These are phyloP conservation scores for Icerya purchasi DNA, from an alignment of 2,888 invertebrate species.

Conservation along the genomic window DNA sequence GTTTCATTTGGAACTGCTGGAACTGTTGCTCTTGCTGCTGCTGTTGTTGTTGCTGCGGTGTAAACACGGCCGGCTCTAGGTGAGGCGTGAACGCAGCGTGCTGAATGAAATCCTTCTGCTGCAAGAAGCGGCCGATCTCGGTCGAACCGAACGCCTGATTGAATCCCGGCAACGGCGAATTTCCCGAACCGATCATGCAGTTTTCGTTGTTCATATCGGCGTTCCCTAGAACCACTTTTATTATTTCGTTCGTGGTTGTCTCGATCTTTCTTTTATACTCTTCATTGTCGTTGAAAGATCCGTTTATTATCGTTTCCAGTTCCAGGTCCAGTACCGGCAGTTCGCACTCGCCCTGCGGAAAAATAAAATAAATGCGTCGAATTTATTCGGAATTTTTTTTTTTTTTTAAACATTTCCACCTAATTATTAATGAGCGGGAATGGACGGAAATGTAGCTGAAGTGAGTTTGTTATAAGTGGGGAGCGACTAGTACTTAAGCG, in stretches of 20 bases:
- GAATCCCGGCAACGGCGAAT: constrained; percentile 27
- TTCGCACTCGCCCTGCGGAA: neutral
- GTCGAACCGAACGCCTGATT: constrained; percentile 71
- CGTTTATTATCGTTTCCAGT: constrained; percentile 8
- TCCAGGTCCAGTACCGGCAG: constrained; percentile 1
- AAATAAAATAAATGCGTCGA: too few relatives aligned
- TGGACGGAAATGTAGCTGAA: too few relatives aligned
- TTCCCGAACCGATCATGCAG: neutral
- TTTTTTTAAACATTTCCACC: too few relatives aligned
- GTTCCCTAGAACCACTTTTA: constrained; percentile 5
- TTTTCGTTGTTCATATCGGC: neutral
- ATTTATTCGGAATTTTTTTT: too few relatives aligned
- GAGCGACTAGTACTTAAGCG: too few relatives aligned
- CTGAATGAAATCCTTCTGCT: constrained; percentile 20
- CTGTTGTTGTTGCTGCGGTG: neutral
- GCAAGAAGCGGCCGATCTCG: constrained; percentile 60
- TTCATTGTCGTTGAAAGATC: constrained; percentile 1
- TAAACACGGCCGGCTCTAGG: neutral
- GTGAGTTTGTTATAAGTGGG: too few relatives aligned
- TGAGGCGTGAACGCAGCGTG: constrained; percentile 2
- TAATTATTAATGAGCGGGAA: too few relatives aligned
- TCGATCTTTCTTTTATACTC: constrained; percentile 6
- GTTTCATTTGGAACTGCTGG: neutral
- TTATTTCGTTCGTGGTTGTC: constrained; percentile 6
- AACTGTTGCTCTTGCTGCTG: neutral